These are phyloP conservation scores for Caloenas nicobarica DNA, from an alignment of 2,113 vertebrate genomes.

Conservation along the genomic window DNA sequence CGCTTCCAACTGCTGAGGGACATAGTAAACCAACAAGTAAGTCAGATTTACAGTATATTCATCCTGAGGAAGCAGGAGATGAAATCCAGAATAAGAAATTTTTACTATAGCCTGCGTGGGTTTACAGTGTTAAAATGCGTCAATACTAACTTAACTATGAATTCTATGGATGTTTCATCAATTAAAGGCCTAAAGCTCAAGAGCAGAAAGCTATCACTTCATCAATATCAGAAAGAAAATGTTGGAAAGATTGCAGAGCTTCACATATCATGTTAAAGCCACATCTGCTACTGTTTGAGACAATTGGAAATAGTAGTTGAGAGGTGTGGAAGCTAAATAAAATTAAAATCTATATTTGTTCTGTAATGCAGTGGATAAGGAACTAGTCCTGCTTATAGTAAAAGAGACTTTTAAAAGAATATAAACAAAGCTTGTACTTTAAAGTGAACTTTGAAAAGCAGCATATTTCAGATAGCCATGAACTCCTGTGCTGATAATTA, in stretches of 20 bases:
- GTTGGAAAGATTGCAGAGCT: not conserved
- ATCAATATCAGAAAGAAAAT: not conserved
- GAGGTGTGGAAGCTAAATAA: not conserved
- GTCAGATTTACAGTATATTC: not conserved
- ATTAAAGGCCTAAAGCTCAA: not conserved
- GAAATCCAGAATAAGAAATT: not conserved
- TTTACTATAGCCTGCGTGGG: not conserved
- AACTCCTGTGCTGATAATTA: not conserved
- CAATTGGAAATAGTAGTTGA: not conserved
- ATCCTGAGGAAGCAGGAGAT: not conserved
- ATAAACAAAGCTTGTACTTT: not conserved
- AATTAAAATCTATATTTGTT: not conserved
- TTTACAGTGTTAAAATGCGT: not conserved
- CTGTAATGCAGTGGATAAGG: not conserved
- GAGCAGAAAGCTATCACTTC: not conserved
- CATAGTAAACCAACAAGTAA: constrained; percentile 57
- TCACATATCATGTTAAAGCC: not conserved
- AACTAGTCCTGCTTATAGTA: not conserved
- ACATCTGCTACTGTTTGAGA: not conserved
- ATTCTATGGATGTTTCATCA: not conserved
- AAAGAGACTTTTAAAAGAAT: not conserved
- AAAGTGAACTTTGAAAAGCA: not conserved
- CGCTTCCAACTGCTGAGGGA: constrained; percentile 71
- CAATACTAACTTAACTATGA: not conserved
- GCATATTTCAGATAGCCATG: not conserved